Evolutionary conservation across 1,140 invertebrate genomes (phyloP), one percentile per base, ranked within the genome.

Genomic region (Penaeus vannamei): DNA sequence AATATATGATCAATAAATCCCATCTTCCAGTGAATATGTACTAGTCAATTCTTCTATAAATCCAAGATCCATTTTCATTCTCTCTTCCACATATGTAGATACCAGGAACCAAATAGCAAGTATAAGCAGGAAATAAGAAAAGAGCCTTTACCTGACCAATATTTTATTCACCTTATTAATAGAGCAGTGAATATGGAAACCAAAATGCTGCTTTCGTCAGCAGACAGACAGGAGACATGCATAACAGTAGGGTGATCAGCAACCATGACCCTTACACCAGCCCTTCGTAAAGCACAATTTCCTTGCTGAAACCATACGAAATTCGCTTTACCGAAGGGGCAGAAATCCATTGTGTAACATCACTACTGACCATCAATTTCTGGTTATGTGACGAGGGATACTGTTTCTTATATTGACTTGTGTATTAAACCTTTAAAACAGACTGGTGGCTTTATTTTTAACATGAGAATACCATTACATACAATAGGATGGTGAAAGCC

Each of bases 151-250:
- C 80, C 85, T 90, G 84, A 86, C 79, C 85, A 90, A 86, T 86
- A 83, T 61, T 90, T 84, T 90, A 90, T 86, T 86, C 81, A 90
- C 77, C 85, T 86, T 90, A 90, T 80, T 86, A 86, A 87, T 90
- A 90, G 85, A 90, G 85, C 80, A 86, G 85, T 90, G 85, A 84
- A 87, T 90, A 90, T 86, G 81, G 86, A 87, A 86, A 90, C 81
- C 85, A 86, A 90, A 84, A 90, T 90, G 85, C 82, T 90, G 82
- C 69, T 46, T 90, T 89, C 82, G 66, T 86, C 89, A 81, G 62
- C 89, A 79, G 84, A 90, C 77, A 90, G 89, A 86, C 89, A 90
- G 81, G 64, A 86, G 84, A 90, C 85, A 90, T 86, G 85, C 81
- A 90, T 77, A 89, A 84, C 42, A 77, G 69, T 88, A 61, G 76